Evolutionary conservation across 2,797 vertebrate species (phyloP).

Genomic region (Sphaeramia orbicularis): DNA sequence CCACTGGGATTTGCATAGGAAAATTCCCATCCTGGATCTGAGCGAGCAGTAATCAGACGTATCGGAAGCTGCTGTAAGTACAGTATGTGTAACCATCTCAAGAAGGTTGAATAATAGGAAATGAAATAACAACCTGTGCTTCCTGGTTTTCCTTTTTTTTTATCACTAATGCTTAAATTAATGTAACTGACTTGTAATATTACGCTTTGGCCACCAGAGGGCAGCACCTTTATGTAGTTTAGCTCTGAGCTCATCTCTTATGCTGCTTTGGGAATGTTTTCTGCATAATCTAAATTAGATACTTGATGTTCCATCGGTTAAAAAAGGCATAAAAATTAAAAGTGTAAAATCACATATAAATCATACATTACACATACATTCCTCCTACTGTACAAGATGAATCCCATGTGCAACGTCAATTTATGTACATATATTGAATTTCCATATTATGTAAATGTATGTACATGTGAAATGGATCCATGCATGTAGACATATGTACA

Average conservation of each 20-base stretch:
- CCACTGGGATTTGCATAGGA: conserved; percentile 55
- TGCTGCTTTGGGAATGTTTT: not conserved
- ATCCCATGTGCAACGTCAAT: too few species aligned
- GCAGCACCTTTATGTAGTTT: conserved; percentile 41
- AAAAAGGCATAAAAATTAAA: too few species aligned
- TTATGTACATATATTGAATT: too few species aligned
- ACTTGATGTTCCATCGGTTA: too few species aligned
- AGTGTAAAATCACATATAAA: too few species aligned
- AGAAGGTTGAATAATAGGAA: not conserved
- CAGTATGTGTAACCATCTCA: not conserved
- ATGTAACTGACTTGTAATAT: conserved; percentile 11
- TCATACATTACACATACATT: too few species aligned
- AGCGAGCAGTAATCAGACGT: not conserved
- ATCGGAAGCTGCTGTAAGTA: not conserved
- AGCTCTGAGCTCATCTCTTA: not conserved
- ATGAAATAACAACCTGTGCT: conserved; percentile 1
- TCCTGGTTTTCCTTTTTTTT: conserved; percentile 22
- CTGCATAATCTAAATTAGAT: not conserved
- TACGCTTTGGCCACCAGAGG: conserved; percentile 53
- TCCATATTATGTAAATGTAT: too few species aligned
- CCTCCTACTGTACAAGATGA: too few species aligned
- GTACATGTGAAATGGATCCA: too few species aligned
- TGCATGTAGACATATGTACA: too few species aligned
- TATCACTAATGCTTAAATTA: too few species aligned
- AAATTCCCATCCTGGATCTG: conserved; percentile 42